Base-by-base conservation (phyloP, 2,113 vertebrate genomes). In the Neodon shergylaensis region DNA sequence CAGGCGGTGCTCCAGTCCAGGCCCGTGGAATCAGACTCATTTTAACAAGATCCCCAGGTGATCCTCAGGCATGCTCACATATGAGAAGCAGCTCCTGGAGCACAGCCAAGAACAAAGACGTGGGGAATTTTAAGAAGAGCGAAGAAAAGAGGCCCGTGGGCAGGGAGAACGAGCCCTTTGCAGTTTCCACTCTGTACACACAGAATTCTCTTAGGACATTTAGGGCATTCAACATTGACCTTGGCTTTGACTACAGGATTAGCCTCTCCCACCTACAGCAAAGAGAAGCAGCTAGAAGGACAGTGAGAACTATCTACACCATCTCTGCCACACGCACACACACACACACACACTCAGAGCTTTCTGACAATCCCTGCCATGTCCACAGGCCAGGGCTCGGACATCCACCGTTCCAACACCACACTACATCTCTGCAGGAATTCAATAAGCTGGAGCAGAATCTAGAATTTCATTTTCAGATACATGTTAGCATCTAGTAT, bases 11-110 rank as follows among this genome's bases (percentile, higher is more conserved):
- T 76, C 21, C n/a, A 31, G 36, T 36, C 44, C 70, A 21, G 85
- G 42, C n/a, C 24, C 24, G 19, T 0, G 31, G 90, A 86, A 19
- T 72, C 36, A 42, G 31, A 68, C 54, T 21, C 31, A 4, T 2
- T 92, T 76, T 88, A 91, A 94, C 49, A 72, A 93, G 92, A 76
- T 77, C 86, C 74, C 81, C 92, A 52, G 92, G 82, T 78, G 89
- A 65, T 24, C 49, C 58, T n/a, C 9, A 9, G 6, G 76, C 42
- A 68, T 26, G 7, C 14, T 83, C n/a, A 68, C n/a, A 16, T 70
- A 47, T 26, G 74, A 90, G 81, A 73, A 31, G 31, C 11, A 0
- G 73, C 44, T 58, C 70, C 52, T 31, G 26, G 86, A 88, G n/a
- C 44, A 24, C 70, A 36, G 84, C 42, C 76, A 85, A 54, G 72